Conservation (phyloP, 1,140 invertebrate species). For the Thaumetopoea pityocampa region DNA sequence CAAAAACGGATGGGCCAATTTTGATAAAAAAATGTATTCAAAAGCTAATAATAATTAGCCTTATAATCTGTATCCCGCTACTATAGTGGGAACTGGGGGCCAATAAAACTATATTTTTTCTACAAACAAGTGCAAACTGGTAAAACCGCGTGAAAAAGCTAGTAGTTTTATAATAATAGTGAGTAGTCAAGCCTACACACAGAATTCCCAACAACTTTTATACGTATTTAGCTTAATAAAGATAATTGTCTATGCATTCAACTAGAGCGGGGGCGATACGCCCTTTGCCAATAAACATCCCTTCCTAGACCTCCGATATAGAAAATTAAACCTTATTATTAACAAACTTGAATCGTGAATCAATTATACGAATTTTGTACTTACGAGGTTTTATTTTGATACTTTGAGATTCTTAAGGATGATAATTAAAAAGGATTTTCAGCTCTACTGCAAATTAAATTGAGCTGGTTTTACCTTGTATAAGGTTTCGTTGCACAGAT, state of each 20-base stretch:
- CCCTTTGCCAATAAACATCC: slow-evolving; percentile 10
- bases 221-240: slow-evolving; percentile 44
- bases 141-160: no score
- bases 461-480: slow-evolving; percentile 21
- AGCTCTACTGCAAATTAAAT: slow-evolving; percentile 11
- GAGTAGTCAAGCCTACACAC: slow-evolving; percentile 5
- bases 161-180: not conserved
- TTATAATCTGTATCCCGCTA: no score
- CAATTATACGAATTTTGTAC: slow-evolving; percentile 4
- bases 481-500: slow-evolving; percentile 29
- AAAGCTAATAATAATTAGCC: no score
- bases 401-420: not conserved
- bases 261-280: slow-evolving; percentile 37
- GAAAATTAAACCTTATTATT: slow-evolving; percentile 18
- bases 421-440: slow-evolving; percentile 15
- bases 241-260: slow-evolving; percentile 30
- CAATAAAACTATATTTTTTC: no score
- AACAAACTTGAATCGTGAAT: slow-evolving; percentile 9
- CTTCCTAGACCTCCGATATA: slow-evolving; percentile 43
- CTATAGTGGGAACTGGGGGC: no score
- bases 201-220: slow-evolving; percentile 35
- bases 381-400: not conserved
- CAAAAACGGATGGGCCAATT: no score
- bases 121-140: no score
- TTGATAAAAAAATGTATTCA: no score